Evolutionary conservation across 1,140 invertebrate genomes (phyloP), one percentile per base, ranked within the genome.

Genomic region (Calliopsis andreniformis): DNA sequence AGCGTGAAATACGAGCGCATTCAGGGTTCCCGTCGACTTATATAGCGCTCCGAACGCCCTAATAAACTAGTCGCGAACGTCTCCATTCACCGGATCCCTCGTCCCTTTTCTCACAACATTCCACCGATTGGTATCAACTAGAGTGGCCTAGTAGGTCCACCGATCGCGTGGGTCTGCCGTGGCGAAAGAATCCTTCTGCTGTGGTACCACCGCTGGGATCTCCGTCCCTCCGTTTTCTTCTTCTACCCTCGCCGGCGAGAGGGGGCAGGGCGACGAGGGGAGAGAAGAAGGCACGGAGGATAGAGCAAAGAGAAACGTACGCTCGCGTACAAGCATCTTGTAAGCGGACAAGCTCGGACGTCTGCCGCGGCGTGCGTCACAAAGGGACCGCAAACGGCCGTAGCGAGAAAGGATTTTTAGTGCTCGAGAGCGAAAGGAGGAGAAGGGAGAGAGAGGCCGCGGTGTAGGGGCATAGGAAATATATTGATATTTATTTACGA

Each of bases 401-500:
- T 51, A 66, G 78, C 76, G 72, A 84, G 82, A 77, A 67, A 62
- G 59, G 78, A 85, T 85, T 85, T 84, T 85, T 84, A 84, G 39
- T 80, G 69, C 78, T 76, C 68, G 82, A 53, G 35, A 51, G 42
- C 55, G 25, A 30, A 51, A 35, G 49, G n/a, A 30, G 59, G 59
- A 25, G 23, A 20, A 16, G 5, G 42, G 8, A 70, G 51, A 56
- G 28, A 35, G n/a, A n/a, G n/a, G 45, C 16, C 25, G 55, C 23
- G 63, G 79, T 39, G 35, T 75, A 82, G 79, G 43, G 71, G 59
- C 49, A 78, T 59, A 80, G 78, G 55, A 73, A 80, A 83, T 79
- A 78, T 79, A 87, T 80, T 82, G 85, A 87, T 85, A 87, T 86
- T 84, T 87, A 87, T 88, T 87, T 87, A 87, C 69, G 85, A 87